These are phyloP conservation scores for Pecten maximus DNA, from an alignment of 2,888 invertebrate species.

Conservation along the genomic window DNA sequence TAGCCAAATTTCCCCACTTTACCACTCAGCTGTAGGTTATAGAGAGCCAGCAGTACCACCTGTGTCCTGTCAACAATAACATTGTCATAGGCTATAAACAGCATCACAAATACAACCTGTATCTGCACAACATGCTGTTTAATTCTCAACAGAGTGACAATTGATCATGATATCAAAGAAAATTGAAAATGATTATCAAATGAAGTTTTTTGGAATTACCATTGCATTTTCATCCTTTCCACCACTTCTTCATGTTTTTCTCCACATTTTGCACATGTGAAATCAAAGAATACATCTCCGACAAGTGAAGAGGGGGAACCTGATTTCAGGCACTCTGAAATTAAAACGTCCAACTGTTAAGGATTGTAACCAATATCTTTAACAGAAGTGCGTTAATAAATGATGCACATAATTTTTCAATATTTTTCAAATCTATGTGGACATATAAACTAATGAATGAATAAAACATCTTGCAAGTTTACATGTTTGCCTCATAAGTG, in stretches of 20 bases:
- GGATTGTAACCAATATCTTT: neutral
- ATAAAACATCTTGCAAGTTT: too few species aligned
- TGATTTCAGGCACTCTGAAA: slow-evolving; percentile 75
- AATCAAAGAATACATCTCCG: slow-evolving; percentile 76
- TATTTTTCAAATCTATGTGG: neutral
- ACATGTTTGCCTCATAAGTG: too few species aligned
- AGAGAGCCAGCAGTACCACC: slow-evolving; percentile 89
- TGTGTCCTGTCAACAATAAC: slow-evolving; percentile 86
- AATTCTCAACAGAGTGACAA: too few species aligned
- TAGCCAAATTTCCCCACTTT: slow-evolving; percentile 90
- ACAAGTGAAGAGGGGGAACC: slow-evolving; percentile 72
- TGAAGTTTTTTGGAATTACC: slow-evolving; percentile 58
- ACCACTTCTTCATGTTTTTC: slow-evolving; percentile 70
- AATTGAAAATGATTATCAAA: neutral
- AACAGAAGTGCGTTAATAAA: neutral
- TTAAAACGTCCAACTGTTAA: neutral
- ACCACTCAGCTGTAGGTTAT: slow-evolving; percentile 88
- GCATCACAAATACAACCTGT: neutral
- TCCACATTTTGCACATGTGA: slow-evolving; percentile 75
- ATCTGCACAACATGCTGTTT: too few species aligned
- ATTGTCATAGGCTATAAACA: neutral
- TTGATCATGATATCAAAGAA: too few species aligned
- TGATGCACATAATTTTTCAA: neutral
- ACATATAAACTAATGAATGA: too few species aligned
- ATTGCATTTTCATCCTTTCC: slow-evolving; percentile 71